phyloP scores from a whole-genome alignment of 23 tunicate genomes.

The Styela plicata region DNA sequence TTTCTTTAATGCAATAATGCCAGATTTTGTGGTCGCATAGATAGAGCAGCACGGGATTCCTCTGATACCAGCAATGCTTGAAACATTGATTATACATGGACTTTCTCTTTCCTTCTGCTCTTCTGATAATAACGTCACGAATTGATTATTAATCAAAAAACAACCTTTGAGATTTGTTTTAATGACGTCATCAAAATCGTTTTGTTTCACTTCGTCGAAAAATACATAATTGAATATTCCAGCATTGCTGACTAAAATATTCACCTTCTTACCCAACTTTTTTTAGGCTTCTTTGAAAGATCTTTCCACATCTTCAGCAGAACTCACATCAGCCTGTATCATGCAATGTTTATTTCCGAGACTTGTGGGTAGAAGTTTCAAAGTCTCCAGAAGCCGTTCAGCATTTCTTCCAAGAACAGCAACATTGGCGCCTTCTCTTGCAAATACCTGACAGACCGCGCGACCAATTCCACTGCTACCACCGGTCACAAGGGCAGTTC shows the following conservation, averaged over 20 bases:
- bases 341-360: slow-evolving; percentile 1
- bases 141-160: slow-evolving; percentile 55
- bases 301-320: slow-evolving; percentile 3
- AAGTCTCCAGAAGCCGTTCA: neutral
- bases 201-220: neutral
- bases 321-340: slow-evolving; percentile 12
- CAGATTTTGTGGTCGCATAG: slow-evolving; percentile 88
- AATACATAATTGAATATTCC: slow-evolving; percentile 13
- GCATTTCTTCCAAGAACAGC: neutral
- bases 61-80: slow-evolving; percentile 56
- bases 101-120: slow-evolving; percentile 1
- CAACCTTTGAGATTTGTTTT: slow-evolving; percentile 27
- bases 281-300: neutral
- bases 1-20: slow-evolving; percentile 70
- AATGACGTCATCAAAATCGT: slow-evolving; percentile 23
- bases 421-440: neutral
- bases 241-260: slow-evolving; percentile 42
- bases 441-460: neutral
- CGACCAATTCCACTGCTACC: neutral
- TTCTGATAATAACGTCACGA: slow-evolving; percentile 18
- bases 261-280: neutral
- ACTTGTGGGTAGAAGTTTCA: neutral
- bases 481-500: neutral
- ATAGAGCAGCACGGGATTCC: neutral
- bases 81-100: slow-evolving; percentile 37